A percentile compares a stretch with the other conserved stretches of the same genome.
Evolutionary conservation across 2,888 invertebrate species (phyloP).

Genomic region (Lycocerus yunnanus): DNA sequence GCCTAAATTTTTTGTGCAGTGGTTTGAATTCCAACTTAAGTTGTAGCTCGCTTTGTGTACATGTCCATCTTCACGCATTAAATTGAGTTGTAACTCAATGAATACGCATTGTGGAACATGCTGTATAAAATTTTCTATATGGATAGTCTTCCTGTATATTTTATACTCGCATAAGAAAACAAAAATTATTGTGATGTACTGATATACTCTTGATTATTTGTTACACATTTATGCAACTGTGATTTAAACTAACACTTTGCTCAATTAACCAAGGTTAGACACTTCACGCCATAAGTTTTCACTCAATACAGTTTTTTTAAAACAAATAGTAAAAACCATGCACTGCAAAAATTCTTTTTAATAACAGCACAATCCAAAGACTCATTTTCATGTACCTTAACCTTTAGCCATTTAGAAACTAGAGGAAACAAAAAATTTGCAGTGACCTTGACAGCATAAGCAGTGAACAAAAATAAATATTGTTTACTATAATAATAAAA

Average conservation of each 20-base stretch:
- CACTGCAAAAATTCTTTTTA: not conserved
- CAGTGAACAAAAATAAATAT: too few relatives aligned
- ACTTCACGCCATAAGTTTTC: not conserved
- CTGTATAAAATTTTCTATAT: not conserved
- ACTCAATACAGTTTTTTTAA: not conserved
- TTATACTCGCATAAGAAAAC: not conserved
- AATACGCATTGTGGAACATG: not conserved
- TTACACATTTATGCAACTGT: not conserved
- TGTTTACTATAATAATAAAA: too few relatives aligned
- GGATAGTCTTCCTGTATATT: not conserved
- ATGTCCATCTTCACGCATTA: not conserved
- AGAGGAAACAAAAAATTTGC: not conserved
- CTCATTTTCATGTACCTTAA: not conserved
- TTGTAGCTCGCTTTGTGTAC: too few relatives aligned
- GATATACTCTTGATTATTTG: not conserved
- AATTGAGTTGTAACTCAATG: not conserved
- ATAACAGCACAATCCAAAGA: not conserved
- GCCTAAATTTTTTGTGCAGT: too few relatives aligned
- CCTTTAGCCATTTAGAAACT: not conserved
- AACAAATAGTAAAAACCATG: not conserved
- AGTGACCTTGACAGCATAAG: not conserved
- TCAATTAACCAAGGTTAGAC: not conserved
- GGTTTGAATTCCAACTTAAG: too few relatives aligned
- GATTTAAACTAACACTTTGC: not conserved
- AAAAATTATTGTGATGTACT: not conserved